A percentile compares a stretch with the other conserved stretches of the same genome.
These are phyloP conservation scores for Heliconius eleuchia DNA, from an alignment of 1,140 invertebrate genomes.

Conservation along the genomic window DNA sequence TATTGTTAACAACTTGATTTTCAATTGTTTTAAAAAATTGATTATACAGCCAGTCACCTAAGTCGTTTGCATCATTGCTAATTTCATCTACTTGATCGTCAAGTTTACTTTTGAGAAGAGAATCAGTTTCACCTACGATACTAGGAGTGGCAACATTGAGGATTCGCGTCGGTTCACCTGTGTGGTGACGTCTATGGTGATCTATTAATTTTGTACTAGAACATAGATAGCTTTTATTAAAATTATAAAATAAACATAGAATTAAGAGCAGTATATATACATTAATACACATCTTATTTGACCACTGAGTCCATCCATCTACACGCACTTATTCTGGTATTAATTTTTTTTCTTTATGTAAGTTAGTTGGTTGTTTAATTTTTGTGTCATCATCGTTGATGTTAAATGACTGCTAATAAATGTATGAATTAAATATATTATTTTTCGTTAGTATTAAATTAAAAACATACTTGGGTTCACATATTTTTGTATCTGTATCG, in stretches of 20 bases:
- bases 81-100: conserved; percentile 53
- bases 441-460: too few species aligned
- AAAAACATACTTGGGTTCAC: conserved; percentile 66
- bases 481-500: conserved; percentile 71
- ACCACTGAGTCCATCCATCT: too few species aligned
- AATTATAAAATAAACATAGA: too few species aligned
- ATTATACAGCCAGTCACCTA: conserved; percentile 73
- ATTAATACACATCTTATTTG: too few species aligned
- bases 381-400: too few species aligned
- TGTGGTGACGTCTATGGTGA: conserved; percentile 48
- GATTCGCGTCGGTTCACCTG: conserved; percentile 41
- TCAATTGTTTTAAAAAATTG: conserved; percentile 75
- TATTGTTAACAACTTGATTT: conserved; percentile 67
- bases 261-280: not conserved
- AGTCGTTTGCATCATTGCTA: conserved; percentile 59
- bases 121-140: conserved; percentile 5
- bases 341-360: not conserved
- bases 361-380: not conserved
- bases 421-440: too few species aligned
- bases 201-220: conserved; percentile 59
- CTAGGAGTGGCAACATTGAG: conserved; percentile 24
- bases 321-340: too few species aligned
- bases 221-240: conserved; percentile 16
- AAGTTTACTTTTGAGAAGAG: conserved; percentile 36
- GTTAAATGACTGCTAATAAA: too few species aligned